These are phyloP conservation scores for Plagodis dolabraria DNA, from an alignment of 2,888 invertebrate genomes.

Conservation along the genomic window DNA sequence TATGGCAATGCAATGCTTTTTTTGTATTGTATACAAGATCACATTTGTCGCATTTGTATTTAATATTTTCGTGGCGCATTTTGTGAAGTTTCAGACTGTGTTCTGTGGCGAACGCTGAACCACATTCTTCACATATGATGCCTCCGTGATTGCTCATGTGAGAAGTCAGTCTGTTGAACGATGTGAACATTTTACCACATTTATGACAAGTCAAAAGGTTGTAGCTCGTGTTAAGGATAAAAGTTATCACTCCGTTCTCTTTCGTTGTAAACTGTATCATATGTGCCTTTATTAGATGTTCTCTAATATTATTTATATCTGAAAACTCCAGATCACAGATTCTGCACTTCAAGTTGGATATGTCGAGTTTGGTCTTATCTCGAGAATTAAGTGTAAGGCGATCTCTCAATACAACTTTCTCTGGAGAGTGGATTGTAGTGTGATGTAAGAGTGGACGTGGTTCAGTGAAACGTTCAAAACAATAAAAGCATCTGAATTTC, in stretches of 20 bases:
- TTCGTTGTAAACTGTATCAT: background rate
- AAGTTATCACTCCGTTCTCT: background rate
- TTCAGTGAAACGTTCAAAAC: conserved; percentile 36
- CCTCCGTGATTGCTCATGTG: background rate
- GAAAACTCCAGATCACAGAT: background rate
- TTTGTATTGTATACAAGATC: background rate
- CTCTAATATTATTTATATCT: background rate
- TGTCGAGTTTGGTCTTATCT: background rate
- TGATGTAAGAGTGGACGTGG: background rate
- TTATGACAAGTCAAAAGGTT: background rate
- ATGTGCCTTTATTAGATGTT: background rate
- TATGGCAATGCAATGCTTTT: background rate
- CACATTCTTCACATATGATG: background rate
- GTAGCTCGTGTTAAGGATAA: background rate
- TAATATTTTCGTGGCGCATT: background rate
- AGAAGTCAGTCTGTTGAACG: background rate
- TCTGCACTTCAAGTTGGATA: background rate
- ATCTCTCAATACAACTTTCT: background rate
- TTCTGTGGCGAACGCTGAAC: background rate
- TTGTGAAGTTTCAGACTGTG: background rate
- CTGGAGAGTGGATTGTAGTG: background rate
- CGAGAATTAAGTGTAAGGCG: background rate
- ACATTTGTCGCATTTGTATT: background rate
- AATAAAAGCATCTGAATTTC: conserved; percentile 46
- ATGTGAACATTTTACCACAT: background rate